Conservation (phyloP, 2,797 vertebrate genomes). For the Carcharodon carcharias region DNA sequence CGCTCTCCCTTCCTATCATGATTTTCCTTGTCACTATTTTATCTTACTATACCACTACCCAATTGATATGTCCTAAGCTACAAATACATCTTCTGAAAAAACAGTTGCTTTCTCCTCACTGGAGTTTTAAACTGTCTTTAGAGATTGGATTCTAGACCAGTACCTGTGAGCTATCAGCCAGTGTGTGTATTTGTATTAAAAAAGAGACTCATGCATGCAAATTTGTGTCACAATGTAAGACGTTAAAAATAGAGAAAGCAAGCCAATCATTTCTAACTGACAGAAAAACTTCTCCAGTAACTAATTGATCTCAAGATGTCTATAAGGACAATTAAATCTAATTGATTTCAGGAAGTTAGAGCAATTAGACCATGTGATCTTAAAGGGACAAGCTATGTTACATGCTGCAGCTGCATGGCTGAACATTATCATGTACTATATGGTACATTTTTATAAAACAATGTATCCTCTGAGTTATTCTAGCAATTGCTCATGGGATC, state of each 20-base stretch:
- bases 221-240: not conserved
- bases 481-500: not conserved
- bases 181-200: not conserved
- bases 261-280: not conserved
- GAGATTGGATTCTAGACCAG: not conserved
- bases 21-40: not conserved
- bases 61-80: not conserved
- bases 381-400: not conserved
- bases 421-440: not conserved
- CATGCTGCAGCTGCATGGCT: not conserved
- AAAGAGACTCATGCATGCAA: not conserved
- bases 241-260: slow-evolving; percentile 4
- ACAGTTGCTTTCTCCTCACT: not conserved
- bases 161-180: not conserved
- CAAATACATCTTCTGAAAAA: not conserved
- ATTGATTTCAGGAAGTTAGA: not conserved
- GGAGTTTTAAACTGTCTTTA: not conserved
- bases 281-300: not conserved
- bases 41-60: not conserved
- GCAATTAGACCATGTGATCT: not conserved
- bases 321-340: not conserved
- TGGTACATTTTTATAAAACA: not conserved
- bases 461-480: not conserved
- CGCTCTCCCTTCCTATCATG: not conserved
- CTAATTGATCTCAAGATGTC: not conserved